Percentiles rank a stretch among this genome's conserved stretches.
These are phyloP conservation scores for Drosophila pectinifera DNA, from an alignment of 1,140 invertebrate species.

Conservation along the genomic window DNA sequence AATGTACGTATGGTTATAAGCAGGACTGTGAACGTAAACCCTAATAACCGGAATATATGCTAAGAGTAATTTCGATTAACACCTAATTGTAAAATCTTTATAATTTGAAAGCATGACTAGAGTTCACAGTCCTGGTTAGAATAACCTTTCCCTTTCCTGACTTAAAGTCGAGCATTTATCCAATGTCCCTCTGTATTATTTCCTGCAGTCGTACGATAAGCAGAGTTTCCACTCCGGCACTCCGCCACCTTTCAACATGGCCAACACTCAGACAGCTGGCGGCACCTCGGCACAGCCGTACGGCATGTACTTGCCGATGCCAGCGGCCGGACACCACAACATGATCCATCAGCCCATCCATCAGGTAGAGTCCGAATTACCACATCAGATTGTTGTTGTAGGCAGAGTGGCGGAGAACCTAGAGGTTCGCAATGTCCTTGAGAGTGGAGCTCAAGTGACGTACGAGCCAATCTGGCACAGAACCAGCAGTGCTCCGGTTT, in stretches of 20 bases:
- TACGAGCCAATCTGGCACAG: constrained; percentile 42
- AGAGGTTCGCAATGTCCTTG: constrained; percentile 17
- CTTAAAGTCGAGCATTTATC: background rate
- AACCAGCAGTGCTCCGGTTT: background rate
- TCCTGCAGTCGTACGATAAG: constrained; percentile 91
- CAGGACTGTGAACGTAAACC: constrained; percentile 19
- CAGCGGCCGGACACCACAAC: constrained; percentile 88
- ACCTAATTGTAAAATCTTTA: background rate
- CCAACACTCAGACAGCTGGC: constrained; percentile 90
- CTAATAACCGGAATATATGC: no score
- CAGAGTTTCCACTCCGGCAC: constrained; percentile 93
- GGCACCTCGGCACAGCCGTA: constrained; percentile 89
- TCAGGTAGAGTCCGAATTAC: constrained; percentile 86
- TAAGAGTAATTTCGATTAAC: background rate
- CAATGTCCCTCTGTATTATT: background rate
- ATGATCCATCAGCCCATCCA: constrained; percentile 91
- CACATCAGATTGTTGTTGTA: constrained; percentile 33
- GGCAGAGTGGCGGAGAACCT: constrained; percentile 35
- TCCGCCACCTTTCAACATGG: constrained; percentile 91
- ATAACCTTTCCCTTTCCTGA: background rate
- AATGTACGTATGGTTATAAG: constrained; percentile 86
- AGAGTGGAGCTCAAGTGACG: constrained; percentile 11
- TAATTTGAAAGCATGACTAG: background rate
- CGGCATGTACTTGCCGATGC: constrained; percentile 90
- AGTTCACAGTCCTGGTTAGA: constrained; percentile 32